Percentiles rank a stretch among this genome's conserved stretches.
Evolutionary conservation across 2,888 invertebrate genomes (phyloP).

Genomic region (Drosophila affinis): DNA sequence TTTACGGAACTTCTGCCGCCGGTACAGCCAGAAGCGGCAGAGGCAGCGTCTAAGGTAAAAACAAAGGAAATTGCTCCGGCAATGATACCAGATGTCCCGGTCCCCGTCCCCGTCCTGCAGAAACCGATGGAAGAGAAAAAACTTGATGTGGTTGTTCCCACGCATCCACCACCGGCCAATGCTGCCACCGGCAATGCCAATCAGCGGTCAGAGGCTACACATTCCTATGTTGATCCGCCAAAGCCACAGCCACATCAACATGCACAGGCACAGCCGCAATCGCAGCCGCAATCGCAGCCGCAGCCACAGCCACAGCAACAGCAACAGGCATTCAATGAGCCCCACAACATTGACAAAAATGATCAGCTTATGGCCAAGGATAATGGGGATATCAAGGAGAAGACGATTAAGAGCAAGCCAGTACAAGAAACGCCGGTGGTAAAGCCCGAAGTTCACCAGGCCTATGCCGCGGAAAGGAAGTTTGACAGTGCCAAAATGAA

Average conservation of each 20-base stretch:
- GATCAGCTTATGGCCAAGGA: slow-evolving; percentile 14
- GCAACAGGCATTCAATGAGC: slow-evolving; percentile 3
- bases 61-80: neutral
- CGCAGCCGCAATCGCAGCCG: neutral
- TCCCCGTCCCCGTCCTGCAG: neutral
- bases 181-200: neutral
- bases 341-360: slow-evolving; percentile 15
- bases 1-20: neutral
- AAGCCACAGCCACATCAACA: slow-evolving; percentile 1
- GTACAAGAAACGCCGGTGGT: slow-evolving; percentile 30
- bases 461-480: slow-evolving; percentile 43
- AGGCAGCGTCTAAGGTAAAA: neutral
- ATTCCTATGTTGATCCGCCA: neutral
- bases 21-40: neutral
- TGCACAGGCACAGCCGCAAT: neutral
- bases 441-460: slow-evolving; percentile 37
- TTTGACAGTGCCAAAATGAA: slow-evolving; percentile 47
- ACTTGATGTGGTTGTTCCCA: neutral
- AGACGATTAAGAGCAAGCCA: slow-evolving; percentile 46
- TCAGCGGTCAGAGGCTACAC: neutral
- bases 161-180: slow-evolving; percentile 1
- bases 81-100: neutral
- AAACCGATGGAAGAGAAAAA: slow-evolving; percentile 15
- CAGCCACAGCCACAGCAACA: neutral
- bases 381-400: slow-evolving; percentile 46